Evolutionary conservation across 2,797 vertebrate species (phyloP).

Genomic region (Sebastes kiyomatsui): DNA sequence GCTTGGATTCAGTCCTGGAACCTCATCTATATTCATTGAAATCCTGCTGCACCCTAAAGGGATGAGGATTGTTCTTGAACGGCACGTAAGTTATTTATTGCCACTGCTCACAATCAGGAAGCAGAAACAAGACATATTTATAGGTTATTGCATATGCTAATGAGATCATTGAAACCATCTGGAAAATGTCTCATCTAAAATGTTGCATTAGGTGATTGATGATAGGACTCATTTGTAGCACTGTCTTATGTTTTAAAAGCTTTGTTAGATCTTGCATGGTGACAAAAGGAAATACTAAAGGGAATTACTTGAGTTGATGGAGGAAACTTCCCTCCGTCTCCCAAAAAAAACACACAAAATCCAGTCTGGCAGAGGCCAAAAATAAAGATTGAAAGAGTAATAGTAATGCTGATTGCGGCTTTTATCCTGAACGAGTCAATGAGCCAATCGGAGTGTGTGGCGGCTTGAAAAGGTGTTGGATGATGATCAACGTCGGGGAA

Average conservation of each 20-base stretch:
- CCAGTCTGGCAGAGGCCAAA: not conserved
- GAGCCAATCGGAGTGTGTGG: slow-evolving; percentile 25
- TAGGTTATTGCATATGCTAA: slow-evolving; percentile 37
- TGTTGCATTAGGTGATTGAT: slow-evolving; percentile 26
- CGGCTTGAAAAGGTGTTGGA: slow-evolving; percentile 15
- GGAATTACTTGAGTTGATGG: not conserved
- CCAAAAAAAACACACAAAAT: not conserved
- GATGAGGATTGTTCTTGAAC: slow-evolving; percentile 36
- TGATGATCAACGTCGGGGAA: slow-evolving; percentile 6
- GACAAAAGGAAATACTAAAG: not conserved
- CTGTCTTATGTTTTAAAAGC: not conserved
- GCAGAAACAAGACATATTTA: slow-evolving; percentile 38
- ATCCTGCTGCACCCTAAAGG: slow-evolving; percentile 41
- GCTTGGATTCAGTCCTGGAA: slow-evolving; percentile 51
- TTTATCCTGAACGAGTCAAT: slow-evolving; percentile 25
- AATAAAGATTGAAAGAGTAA: slow-evolving; percentile 13
- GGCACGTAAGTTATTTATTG: slow-evolving; percentile 58
- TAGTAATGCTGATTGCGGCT: slow-evolving; percentile 19
- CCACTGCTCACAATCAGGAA: slow-evolving; percentile 11
- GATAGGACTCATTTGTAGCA: not conserved
- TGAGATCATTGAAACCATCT: slow-evolving; percentile 24
- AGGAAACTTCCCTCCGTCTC: not conserved
- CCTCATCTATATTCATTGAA: slow-evolving; percentile 78
- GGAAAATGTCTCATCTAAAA: slow-evolving; percentile 31
- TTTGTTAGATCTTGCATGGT: slow-evolving; percentile 1